Percentiles rank a stretch among this genome's conserved stretches.
Conservation (phyloP, 2,797 vertebrate genomes). For the Macrochelys suwanniensis region DNA sequence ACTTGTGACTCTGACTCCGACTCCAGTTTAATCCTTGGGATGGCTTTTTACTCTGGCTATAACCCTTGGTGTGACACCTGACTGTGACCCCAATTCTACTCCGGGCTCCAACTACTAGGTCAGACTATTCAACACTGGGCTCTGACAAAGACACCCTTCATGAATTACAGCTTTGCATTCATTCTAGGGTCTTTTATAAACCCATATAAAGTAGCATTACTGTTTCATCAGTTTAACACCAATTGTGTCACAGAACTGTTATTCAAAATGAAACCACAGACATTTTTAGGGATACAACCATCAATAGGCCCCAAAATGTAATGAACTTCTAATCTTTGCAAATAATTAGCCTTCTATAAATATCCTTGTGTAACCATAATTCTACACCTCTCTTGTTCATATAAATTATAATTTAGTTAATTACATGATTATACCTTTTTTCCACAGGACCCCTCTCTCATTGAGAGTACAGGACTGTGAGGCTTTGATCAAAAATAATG, state of each 20-base stretch:
- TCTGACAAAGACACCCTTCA: background rate
- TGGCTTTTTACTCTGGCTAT: too few relatives aligned
- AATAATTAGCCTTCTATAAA: accelerated
- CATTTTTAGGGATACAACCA: accelerated
- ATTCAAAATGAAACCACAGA: background rate
- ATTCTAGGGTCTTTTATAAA: background rate
- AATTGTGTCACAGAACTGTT: background rate
- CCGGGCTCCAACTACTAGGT: too few relatives aligned
- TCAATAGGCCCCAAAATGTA: background rate
- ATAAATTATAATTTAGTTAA: accelerated
- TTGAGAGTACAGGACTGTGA: background rate
- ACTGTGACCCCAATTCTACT: too few relatives aligned
- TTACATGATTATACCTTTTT: background rate
- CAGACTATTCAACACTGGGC: too few relatives aligned
- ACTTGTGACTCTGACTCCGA: too few relatives aligned
- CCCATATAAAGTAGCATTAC: background rate
- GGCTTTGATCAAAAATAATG: background rate
- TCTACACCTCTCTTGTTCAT: background rate
- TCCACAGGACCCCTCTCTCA: too few relatives aligned
- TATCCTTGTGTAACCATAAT: background rate
- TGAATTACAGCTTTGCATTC: background rate
- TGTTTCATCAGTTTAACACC: background rate
- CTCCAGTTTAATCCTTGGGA: too few relatives aligned
- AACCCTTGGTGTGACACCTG: too few relatives aligned
- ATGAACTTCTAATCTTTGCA: background rate